A percentile compares a stretch with the other conserved stretches of the same genome.
These are phyloP conservation scores for Cardiocondyla obscurior DNA, from an alignment of 1,140 invertebrate species.

Conservation along the genomic window DNA sequence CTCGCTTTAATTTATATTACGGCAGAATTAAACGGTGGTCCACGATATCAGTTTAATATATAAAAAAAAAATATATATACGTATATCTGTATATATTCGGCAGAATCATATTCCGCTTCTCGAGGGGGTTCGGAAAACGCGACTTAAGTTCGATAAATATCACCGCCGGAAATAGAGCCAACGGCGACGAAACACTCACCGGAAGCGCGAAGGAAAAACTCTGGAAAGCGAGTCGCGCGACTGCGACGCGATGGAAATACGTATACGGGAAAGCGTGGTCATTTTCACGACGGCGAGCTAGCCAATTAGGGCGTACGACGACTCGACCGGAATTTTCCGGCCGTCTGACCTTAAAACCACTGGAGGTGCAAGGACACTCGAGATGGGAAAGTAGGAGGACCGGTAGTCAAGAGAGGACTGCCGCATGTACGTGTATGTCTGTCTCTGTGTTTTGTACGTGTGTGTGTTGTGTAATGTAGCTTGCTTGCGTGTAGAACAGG, in stretches of 20 bases:
- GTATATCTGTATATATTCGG: neutral
- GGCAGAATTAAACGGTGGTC: slow-evolving; percentile 31
- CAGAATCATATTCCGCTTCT: neutral
- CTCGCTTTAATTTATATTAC: slow-evolving; percentile 36
- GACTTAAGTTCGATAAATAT: neutral
- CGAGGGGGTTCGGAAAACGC: neutral
- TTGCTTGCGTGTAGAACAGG: neutral
- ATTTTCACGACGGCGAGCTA: slow-evolving; percentile 17
- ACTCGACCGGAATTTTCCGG: slow-evolving; percentile 32
- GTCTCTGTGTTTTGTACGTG: neutral
- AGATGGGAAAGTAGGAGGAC: slow-evolving; percentile 48
- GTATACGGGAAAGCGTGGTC: neutral
- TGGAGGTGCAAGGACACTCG: slow-evolving; percentile 40
- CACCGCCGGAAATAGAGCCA: too few relatives aligned
- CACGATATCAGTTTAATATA: slow-evolving; percentile 28
- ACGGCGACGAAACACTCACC: neutral
- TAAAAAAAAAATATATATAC: neutral
- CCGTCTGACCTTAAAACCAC: slow-evolving; percentile 34
- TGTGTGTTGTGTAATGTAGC: neutral
- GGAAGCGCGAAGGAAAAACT: neutral
- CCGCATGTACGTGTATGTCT: neutral
- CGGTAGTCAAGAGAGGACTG: slow-evolving; percentile 29
- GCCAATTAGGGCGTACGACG: slow-evolving; percentile 29
- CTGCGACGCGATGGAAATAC: neutral
- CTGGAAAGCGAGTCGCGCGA: neutral